Evolutionary conservation across 1,140 invertebrate species (phyloP), one percentile per base, ranked within the genome.

Genomic region (Archivesica marissinica): DNA sequence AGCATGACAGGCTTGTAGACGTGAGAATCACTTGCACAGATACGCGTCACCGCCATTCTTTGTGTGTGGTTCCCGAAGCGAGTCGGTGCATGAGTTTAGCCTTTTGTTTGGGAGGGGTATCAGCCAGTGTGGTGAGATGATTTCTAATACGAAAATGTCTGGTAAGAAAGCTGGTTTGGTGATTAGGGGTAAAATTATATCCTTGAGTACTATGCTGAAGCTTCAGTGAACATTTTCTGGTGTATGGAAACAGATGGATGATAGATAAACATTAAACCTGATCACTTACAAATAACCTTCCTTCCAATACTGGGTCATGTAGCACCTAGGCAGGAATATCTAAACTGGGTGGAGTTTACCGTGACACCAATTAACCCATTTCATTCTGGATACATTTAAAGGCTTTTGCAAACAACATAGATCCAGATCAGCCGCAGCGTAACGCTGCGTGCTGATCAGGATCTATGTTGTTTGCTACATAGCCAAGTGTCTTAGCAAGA

Each of bases 241-340:
- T n/a, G 66, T 70, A 70, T 35, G 25, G 47, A 70, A 70, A 70
- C 66, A 70, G 38, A 70, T 70, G 66, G 66, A n/a, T 70, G 41
- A 25, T 25, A n/a, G 20, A 70, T 70, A 70, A 70, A 70, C 41
- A 70, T 44, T 44, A 1, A 66, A 2, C 61, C 33, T 66, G 17
- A n/a, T n/a, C n/a, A n/a, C n/a, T n/a, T n/a, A n/a, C n/a, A n/a
- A n/a, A n/a, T n/a, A n/a, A n/a, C n/a, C n/a, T n/a, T n/a, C n/a
- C n/a, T n/a, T n/a, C n/a, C n/a, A n/a, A n/a, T n/a, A n/a, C n/a
- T n/a, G n/a, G n/a, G n/a, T n/a, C n/a, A n/a, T n/a, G n/a, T n/a
- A n/a, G n/a, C n/a, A n/a, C n/a, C n/a, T n/a, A n/a, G n/a, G n/a
- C n/a, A n/a, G n/a, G n/a, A n/a, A n/a, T n/a, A n/a, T n/a, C n/a